These are phyloP conservation scores for Scolanthus callimorphus DNA, from an alignment of 92 coral and sea anemone genomes.

Conservation along the genomic window DNA sequence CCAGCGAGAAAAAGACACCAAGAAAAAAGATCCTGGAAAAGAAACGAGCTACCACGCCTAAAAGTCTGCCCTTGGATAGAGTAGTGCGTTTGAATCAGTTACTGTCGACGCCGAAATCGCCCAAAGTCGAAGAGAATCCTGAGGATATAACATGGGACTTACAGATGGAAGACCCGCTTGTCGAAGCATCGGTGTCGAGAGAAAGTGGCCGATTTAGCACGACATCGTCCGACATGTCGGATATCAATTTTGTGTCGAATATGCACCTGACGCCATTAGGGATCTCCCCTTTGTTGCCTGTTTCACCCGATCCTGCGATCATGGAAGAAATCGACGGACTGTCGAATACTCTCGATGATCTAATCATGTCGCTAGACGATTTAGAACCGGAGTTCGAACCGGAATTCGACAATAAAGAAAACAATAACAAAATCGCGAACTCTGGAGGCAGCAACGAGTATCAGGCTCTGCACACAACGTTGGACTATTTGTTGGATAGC, in stretches of 20 bases:
- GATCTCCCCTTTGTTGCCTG: neutral
- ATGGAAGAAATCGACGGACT: slow-evolving; percentile 64
- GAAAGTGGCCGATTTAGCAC: neutral
- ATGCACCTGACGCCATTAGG: neutral
- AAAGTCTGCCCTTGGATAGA: too few relatives aligned
- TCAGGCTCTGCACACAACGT: slow-evolving; percentile 39
- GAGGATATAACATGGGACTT: slow-evolving; percentile 29
- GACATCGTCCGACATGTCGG: slow-evolving; percentile 5
- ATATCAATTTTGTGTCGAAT: neutral
- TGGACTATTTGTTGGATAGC: slow-evolving; percentile 34
- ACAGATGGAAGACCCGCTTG: slow-evolving; percentile 55
- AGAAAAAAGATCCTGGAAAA: too few relatives aligned
- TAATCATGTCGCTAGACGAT: slow-evolving; percentile 46
- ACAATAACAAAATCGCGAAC: slow-evolving; percentile 23
- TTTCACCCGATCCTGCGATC: slow-evolving; percentile 26
- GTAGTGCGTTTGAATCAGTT: neutral
- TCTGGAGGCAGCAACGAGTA: slow-evolving; percentile 20
- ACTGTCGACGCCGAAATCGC: neutral
- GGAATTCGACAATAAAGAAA: slow-evolving; percentile 6
- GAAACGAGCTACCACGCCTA: too few relatives aligned
- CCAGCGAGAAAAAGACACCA: too few relatives aligned
- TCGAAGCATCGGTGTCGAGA: slow-evolving; percentile 2
- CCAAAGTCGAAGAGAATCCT: slow-evolving; percentile 1
- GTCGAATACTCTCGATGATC: slow-evolving; percentile 58
- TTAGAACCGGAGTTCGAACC: slow-evolving; percentile 6